phyloP scores from a whole-genome alignment of 2,113 vertebrate genomes.

The Edolisoma coerulescens region DNA sequence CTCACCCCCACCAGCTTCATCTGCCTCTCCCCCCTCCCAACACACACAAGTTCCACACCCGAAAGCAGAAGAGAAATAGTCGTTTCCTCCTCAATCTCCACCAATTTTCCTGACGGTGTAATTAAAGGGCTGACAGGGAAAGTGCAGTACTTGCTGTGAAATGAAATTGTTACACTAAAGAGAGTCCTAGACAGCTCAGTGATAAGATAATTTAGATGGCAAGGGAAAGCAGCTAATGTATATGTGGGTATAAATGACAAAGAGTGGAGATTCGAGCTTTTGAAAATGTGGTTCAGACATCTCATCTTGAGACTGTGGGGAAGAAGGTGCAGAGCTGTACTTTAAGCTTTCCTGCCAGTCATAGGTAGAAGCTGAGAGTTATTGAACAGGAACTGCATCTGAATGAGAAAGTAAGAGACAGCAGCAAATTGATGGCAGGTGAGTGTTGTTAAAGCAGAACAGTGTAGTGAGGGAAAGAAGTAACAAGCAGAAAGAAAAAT shows the following conservation, averaged over 20 bases:
- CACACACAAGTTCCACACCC: background rate
- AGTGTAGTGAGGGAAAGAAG: background rate
- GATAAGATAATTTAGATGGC: slow-evolving; percentile 76
- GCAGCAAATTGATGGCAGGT: slow-evolving; percentile 8
- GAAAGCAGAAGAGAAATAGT: slow-evolving; percentile 29
- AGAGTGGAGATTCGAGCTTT: slow-evolving; percentile 11
- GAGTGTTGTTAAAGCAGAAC: slow-evolving; percentile 19
- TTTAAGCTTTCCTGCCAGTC: slow-evolving; percentile 40
- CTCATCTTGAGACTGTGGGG: slow-evolving; percentile 11
- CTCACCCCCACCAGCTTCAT: background rate
- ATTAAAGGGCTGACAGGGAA: slow-evolving; percentile 63
- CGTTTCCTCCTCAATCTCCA: slow-evolving; percentile 4
- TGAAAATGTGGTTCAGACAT: background rate
- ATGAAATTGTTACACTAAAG: slow-evolving; percentile 59
- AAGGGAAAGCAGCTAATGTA: slow-evolving; percentile 59
- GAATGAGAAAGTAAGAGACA: slow-evolving; percentile 3
- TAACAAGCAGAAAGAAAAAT: background rate
- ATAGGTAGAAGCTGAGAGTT: background rate
- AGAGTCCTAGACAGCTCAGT: slow-evolving; percentile 64
- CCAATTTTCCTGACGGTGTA: slow-evolving; percentile 60
- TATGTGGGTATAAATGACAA: slow-evolving; percentile 60
- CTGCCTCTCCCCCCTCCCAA: background rate
- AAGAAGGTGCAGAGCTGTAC: slow-evolving; percentile 10
- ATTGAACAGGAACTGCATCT: background rate
- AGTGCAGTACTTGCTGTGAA: slow-evolving; percentile 64